Base-by-base conservation (phyloP, 1,140 invertebrate genomes). In the Conus betulinus region DNA sequence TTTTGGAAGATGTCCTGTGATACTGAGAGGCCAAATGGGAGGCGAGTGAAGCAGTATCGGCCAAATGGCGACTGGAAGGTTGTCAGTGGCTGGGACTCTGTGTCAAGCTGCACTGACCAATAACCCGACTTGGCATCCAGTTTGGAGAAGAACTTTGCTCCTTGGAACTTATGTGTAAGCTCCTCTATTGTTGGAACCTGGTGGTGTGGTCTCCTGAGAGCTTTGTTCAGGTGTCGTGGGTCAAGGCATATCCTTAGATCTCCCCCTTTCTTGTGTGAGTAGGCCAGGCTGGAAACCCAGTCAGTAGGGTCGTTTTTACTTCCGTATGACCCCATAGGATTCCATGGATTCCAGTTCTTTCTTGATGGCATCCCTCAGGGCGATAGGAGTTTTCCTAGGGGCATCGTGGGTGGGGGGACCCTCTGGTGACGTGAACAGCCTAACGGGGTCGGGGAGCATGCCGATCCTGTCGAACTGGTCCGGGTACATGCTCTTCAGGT, bases 241-340 rank as follows among this genome's bases (percentile, higher is more conserved):
- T 71, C 87, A 5, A 88, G 25, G 8, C 82, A 88, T 0, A 88
- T 39, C 5, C 63, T 7, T 1, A 88, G n/a, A 27, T 52, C 25
- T n/a, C 82, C 87, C 57, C 81, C 76, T 55, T 81, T 81, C 25
- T 87, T 52, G 27, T 81, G 27, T 52, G 78, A 81, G 52, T 52
- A 51, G 27, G 27, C 78, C 8, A 51, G 27, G 78, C 52, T 2
- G 39, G 71, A 79, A 0, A 96, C 94, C 95, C 96, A 96, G 76
- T 95, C 94, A 6, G 95, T 94, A 8, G 94, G 92, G 85, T n/a
- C 87, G 13, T n/a, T n/a, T 52, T 90, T 0, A 93, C 63, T 89
- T 89, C 82, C 84, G 39, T 55, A 88, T 90, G 5, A 90, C 84
- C 1, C 89, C 8, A n/a, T 53, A 3, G n/a, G 60, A 20, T 55